Percentiles rank a stretch among this genome's conserved stretches.
Evolutionary conservation across 1,140 invertebrate species (phyloP).

Genomic region (Papilio helenus): DNA sequence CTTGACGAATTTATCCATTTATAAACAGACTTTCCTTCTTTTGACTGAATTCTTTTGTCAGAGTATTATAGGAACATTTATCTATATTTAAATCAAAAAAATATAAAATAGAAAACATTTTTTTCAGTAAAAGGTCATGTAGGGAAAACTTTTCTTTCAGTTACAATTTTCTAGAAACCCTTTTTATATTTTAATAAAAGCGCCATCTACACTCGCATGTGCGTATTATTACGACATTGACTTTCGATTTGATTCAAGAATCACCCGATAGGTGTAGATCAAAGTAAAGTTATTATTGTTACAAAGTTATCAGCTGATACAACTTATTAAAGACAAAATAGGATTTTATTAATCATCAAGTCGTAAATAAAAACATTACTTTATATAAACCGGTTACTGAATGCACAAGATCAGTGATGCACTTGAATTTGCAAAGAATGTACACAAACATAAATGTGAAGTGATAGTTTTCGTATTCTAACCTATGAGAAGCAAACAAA

Average conservation of each 20-base stretch:
- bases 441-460: slow-evolving; percentile 26
- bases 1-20: no score
- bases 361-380: slow-evolving; percentile 36
- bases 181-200: slow-evolving; percentile 4
- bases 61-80: no score
- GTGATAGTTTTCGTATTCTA: slow-evolving; percentile 9
- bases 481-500: slow-evolving; percentile 25
- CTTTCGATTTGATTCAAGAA: not conserved
- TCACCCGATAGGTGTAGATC: slow-evolving; percentile 17
- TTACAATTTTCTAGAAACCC: not conserved
- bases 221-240: not conserved
- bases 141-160: no score
- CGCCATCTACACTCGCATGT: slow-evolving; percentile 11
- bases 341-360: slow-evolving; percentile 30
- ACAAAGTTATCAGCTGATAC: slow-evolving; percentile 38
- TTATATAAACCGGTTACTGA: slow-evolving; percentile 17
- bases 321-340: slow-evolving; percentile 33
- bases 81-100: no score
- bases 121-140: no score
- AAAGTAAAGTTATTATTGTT: slow-evolving; percentile 29
- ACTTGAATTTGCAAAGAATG: slow-evolving; percentile 30
- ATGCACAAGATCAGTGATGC: slow-evolving; percentile 17
- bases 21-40: no score
- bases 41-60: no score
- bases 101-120: no score